Evolutionary conservation across 2,888 invertebrate genomes (phyloP), one percentile per base, ranked within the genome.

Genomic region (Sturmia bella): DNA sequence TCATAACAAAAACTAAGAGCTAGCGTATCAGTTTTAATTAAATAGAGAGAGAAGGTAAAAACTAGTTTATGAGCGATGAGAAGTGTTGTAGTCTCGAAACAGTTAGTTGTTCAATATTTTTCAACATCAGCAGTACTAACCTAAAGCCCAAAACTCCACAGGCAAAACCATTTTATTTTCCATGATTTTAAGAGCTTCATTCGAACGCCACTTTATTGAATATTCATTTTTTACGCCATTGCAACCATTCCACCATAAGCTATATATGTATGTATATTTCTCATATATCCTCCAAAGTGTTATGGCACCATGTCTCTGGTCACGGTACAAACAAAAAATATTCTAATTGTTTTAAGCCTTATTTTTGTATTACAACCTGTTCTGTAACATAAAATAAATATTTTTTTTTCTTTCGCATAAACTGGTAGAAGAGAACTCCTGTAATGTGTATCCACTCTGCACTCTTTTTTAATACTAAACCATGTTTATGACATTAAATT

Each of bases 321-420:
- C 66, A 75, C 66, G 39, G 66, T 75, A 41, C 41, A 39, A 76
- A 68, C 68, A 68, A 52, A 68, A 76, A 24, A 32, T 59, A 76
- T 76, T 76, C 59, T 76, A 76, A 76, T 76, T 61, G 68, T 37
- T 76, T 68, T 41, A 52, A 57, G 52, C 68, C 75, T 68, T 68
- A 59, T 61, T 68, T 76, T 76, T 3, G 41, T 52, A 52, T 59
- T 37, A 68, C 75, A 76, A 76, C 75, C 68, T 61, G 75, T 76
- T 76, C 50, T 19, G 45, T 41, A 41, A 45, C 13, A 21, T 17
- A 17, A 5, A 27, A 69, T 5, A 12, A 17, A 43, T 61, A 63
- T 19, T 21, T 52, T 21, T 27, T 50, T 48, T 5, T 21, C 19
- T 50, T 48, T 5, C n/a, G 27, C 12, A 3, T 3, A 52, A 45